phyloP scores from a whole-genome alignment of 2,888 invertebrate genomes.

The Lasioglossum villosulum region DNA sequence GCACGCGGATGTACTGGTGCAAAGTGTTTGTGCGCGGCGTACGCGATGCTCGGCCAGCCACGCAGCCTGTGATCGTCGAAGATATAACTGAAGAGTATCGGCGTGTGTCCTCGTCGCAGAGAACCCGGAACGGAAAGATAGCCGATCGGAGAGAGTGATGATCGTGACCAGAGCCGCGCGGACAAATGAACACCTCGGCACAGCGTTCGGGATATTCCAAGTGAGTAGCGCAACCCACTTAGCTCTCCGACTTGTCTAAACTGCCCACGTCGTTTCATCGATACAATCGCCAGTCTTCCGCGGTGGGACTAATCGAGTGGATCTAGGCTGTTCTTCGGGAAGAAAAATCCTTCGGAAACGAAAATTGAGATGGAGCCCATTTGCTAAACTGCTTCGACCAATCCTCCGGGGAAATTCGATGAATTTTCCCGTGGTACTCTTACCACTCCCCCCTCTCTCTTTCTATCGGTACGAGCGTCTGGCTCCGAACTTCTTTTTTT shows the following conservation, averaged over 20 bases:
- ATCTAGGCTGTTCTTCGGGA: background rate
- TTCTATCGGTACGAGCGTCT: background rate
- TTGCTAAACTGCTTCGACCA: conserved; percentile 47
- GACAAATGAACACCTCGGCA: conserved; percentile 82
- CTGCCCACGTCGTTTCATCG: background rate
- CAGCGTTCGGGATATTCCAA: conserved; percentile 83
- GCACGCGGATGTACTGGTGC: conserved; percentile 56
- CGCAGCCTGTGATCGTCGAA: conserved; percentile 19
- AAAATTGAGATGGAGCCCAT: conserved; percentile 56
- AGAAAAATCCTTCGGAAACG: conserved; percentile 40
- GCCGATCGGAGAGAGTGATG: conserved; percentile 68
- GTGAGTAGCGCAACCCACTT: conserved; percentile 72
- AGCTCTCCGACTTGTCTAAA: background rate
- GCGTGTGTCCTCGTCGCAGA: background rate
- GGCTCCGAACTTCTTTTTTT: background rate
- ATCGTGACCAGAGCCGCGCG: conserved; percentile 77
- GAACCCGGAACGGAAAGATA: conserved; percentile 22
- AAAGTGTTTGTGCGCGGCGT: conserved; percentile 60
- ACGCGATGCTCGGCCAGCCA: conserved; percentile 15
- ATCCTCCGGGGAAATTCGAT: conserved; percentile 63
- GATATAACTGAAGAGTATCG: conserved; percentile 15
- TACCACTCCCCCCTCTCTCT: background rate
- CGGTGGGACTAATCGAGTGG: background rate
- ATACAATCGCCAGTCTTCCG: background rate
- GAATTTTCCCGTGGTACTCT: conserved; percentile 43